Evolutionary conservation across 2,113 vertebrate genomes (phyloP).

Genomic region (Machaerirhynchus nigripectus): DNA sequence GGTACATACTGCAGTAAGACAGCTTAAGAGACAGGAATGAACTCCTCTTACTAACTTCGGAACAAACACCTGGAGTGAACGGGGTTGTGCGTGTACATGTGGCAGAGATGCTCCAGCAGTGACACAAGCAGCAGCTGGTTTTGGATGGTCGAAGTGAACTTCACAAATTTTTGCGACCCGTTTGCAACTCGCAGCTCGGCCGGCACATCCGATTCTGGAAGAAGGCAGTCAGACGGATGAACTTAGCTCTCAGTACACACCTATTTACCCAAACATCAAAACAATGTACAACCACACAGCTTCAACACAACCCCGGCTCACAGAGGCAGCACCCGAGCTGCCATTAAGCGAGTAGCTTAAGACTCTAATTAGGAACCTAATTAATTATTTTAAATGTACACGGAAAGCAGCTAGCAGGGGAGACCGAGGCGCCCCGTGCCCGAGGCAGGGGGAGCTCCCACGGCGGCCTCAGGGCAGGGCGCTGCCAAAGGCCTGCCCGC

Average conservation of each 20-base stretch:
- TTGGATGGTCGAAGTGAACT: constrained; percentile 86
- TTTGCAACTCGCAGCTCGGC: constrained; percentile 76
- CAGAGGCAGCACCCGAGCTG: background rate
- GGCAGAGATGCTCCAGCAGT: constrained; percentile 91
- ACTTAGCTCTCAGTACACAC: rapidly evolving
- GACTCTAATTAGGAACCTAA: background rate
- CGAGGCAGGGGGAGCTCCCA: too few species aligned
- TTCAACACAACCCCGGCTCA: background rate
- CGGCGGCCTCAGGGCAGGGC: background rate
- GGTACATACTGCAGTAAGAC: rapidly evolving
- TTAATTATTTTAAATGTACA: background rate
- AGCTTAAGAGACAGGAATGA: background rate
- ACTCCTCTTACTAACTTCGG: constrained; percentile 77
- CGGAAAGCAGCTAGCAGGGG: background rate
- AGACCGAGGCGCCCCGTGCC: background rate
- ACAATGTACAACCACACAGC: background rate
- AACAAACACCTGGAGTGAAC: constrained; percentile 85
- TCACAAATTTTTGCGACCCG: constrained; percentile 75
- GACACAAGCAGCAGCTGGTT: constrained; percentile 94
- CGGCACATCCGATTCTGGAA: constrained; percentile 85
- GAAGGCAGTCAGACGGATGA: background rate
- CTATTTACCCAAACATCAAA: background rate
- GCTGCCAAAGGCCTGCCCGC: background rate
- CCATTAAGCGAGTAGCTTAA: background rate
- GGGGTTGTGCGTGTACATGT: constrained; percentile 86